A percentile compares a stretch with the other conserved stretches of the same genome.
Conservation (phyloP, 2,113 vertebrate species). For the Synodontis membranacea region DNA sequence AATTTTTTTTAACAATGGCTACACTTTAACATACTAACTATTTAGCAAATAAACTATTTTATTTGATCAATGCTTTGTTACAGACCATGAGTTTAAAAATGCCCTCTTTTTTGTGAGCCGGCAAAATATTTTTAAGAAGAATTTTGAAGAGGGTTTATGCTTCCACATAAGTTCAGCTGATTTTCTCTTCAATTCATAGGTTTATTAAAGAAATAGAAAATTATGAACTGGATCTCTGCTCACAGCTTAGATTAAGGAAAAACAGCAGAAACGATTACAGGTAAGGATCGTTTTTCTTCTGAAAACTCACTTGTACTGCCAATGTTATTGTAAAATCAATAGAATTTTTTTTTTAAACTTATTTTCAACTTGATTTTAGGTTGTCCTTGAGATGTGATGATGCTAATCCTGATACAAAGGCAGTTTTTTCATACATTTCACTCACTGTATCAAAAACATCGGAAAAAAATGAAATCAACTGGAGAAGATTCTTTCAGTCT, state of each 20-base stretch:
- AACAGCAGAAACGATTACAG: not conserved
- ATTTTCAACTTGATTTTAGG: conserved; percentile 11
- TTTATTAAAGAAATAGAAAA: not conserved
- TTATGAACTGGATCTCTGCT: conserved; percentile 6
- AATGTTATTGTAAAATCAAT: too few relatives aligned
- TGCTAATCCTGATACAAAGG: conserved; percentile 11
- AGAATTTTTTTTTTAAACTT: not conserved
- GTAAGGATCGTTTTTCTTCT: not conserved
- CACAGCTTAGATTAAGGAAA: conserved; percentile 4
- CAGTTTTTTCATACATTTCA: not conserved
- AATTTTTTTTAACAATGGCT: too few relatives aligned
- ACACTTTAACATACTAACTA: too few relatives aligned
- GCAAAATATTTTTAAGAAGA: too few relatives aligned
- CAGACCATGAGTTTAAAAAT: too few relatives aligned
- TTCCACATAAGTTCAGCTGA: too few relatives aligned
- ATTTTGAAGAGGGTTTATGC: not conserved
- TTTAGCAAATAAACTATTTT: too few relatives aligned
- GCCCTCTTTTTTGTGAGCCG: too few relatives aligned
- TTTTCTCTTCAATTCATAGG: not conserved
- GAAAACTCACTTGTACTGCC: not conserved
- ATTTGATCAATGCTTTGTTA: too few relatives aligned
- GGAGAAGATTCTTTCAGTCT: conserved; percentile 18
- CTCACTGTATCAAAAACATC: conserved; percentile 12
- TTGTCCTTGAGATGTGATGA: not conserved
- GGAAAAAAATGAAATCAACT: not conserved